These are phyloP conservation scores for Zosterops japonicus DNA, from an alignment of 2,113 vertebrate genomes.

Conservation along the genomic window DNA sequence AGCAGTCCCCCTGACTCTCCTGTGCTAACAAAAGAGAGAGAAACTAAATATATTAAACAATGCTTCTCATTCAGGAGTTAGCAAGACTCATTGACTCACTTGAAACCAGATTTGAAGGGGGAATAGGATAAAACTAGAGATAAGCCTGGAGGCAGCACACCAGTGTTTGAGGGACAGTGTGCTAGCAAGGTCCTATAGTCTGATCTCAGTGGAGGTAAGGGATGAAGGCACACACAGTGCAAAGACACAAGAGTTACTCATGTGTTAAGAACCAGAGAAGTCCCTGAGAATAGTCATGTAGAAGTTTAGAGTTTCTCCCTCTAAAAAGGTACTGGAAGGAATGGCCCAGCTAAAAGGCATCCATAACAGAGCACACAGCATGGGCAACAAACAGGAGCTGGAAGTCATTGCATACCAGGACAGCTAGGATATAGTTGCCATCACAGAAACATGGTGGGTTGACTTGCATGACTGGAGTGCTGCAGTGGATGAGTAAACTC, in stretches of 20 bases:
- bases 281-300: neutral
- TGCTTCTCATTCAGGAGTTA: neutral
- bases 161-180: neutral
- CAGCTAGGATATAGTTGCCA: fast-evolving
- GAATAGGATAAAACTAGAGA: neutral
- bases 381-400: neutral
- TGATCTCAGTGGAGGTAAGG: neutral
- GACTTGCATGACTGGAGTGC: neutral
- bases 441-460: neutral
- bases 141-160: neutral
- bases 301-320: neutral
- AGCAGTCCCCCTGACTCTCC: slow-evolving; percentile 43
- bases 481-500: neutral
- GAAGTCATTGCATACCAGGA: neutral
- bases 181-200: neutral
- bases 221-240: neutral
- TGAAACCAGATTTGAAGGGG: neutral
- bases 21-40: slow-evolving; percentile 67
- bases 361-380: neutral
- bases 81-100: neutral
- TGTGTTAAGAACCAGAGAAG: neutral
- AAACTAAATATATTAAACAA: slow-evolving; percentile 73
- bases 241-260: neutral
- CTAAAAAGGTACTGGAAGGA: neutral
- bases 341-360: neutral